Evolutionary conservation across 2,888 invertebrate genomes (phyloP), one percentile per base, ranked within the genome.

Genomic region (Octodonta nipae): DNA sequence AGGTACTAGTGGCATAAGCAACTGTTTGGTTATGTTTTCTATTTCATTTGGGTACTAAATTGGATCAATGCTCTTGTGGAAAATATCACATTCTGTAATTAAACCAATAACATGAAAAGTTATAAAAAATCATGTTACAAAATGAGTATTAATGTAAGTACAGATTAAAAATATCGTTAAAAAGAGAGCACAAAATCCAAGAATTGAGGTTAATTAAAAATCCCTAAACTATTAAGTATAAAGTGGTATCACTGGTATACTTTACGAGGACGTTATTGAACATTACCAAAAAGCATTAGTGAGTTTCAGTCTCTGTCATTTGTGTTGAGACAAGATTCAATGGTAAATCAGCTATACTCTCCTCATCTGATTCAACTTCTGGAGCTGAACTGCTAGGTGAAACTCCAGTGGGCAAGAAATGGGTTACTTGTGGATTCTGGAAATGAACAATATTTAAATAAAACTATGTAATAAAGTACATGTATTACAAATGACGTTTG

Each of bases 261-360:
- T 36, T 34, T 10, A 22, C 22, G 31, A 35, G 30, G 34, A 32
- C 30, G 30, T 30, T 27, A 27, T 29, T 30, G 25, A 28, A 28
- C 15, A 24, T 26, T 30, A 29, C 30, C 34, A 30, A 27, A 26
- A 26, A 15, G 15, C 30, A 28, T 52, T 51, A 61, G 44, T 56
- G 60, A 26, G 56, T 48, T 43, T 60, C 74, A 31, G 68, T 65
- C 44, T 76, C 71, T 38, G 75, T 68, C 45, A 74, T 68, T 57
- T 78, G 77, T 32, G 75, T 75, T 27, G 78, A 71, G 30, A 78
- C 79, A 42, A 79, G 64, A 61, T 79, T 79, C 37, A 79, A 59
- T 8, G 79, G 79, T 45, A 75, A 69, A 45, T 78, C 78, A 46
- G 65, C 60, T 42, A 66, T 64, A 46, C 65, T 67, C 32, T 68